phyloP scores from a whole-genome alignment of 2,888 invertebrate genomes.

The Exephanes ischioxanthus region DNA sequence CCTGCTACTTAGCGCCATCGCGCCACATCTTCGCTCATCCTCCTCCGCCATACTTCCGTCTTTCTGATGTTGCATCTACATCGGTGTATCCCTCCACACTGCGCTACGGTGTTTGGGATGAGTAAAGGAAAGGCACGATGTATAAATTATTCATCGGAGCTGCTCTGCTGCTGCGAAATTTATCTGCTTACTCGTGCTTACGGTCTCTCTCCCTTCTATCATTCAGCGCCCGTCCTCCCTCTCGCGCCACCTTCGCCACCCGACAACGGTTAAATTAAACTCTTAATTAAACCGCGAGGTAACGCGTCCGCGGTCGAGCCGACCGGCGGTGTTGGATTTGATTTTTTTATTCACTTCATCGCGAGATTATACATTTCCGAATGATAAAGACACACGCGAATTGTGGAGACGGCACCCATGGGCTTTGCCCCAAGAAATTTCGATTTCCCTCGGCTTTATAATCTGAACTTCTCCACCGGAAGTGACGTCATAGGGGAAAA shows the following conservation, averaged over 20 bases:
- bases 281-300: conserved; percentile 62
- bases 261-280: conserved; percentile 58
- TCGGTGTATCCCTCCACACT: conserved; percentile 15
- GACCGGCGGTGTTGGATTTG: conserved; percentile 9
- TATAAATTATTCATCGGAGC: conserved; percentile 71
- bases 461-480: background rate
- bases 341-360: conserved; percentile 52
- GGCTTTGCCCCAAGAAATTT: background rate
- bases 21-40: conserved; percentile 44
- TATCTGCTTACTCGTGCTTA: conserved; percentile 59
- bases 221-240: conserved; percentile 35
- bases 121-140: conserved; percentile 63
- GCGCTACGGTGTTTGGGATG: conserved; percentile 33
- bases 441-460: background rate
- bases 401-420: background rate
- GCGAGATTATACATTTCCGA: conserved; percentile 21
- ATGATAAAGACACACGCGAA: background rate
- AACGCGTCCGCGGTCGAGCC: conserved; percentile 35
- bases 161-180: conserved; percentile 60
- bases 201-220: conserved; percentile 51
- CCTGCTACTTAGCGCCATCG: conserved; percentile 71
- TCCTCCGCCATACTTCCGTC: conserved; percentile 51
- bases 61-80: conserved; percentile 30
- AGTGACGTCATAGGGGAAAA: background rate
- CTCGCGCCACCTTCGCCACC: conserved; percentile 1